Base-by-base conservation (phyloP, 1,140 invertebrate genomes). In the Drosophila tani region DNA sequence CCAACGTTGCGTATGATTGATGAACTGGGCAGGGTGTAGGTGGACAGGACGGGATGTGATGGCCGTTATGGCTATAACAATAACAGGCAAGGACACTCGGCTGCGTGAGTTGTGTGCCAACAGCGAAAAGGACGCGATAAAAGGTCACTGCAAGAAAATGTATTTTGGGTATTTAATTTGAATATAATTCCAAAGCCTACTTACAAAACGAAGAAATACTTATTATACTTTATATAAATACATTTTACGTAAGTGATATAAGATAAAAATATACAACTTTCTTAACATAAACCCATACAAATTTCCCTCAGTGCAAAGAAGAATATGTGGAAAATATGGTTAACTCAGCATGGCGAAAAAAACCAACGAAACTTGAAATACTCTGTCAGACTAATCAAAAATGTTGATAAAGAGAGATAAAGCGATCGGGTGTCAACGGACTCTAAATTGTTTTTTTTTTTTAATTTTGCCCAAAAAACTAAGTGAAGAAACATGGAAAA, bases 1-100 rank as follows among this genome's bases (percentile, higher is more conserved):
- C 81, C 85, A 81, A 81, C 84, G 75, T 85, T 90, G 85, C 84
- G 84, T 88, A 88, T 88, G 84, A 88, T 88, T 88, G 84, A 88
- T 88, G 84, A 90, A 90, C 77, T 70, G 74, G 50, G 51, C 56
- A 67, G 74, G 50, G 49, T 53, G 57, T 55, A 50, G 57, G 56
- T 40, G 47, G 65, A 5, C 50, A 68, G 40, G 49, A 8, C 12
- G 6, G 27, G 12, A 29, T 29, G 56, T 12, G 40, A 46, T 29
- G 64, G 67, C 46, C 47, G 46, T 46, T 55, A 70, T 49, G 67
- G 67, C 27, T 45, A 73, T 73, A 73, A 73, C 69, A 73, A 73
- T 73, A 73, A 73, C 69, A 59, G 69, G 67, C 69, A 73, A 60
- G 69, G 69, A 73, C 69, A 73, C 69, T 43, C 50, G 38, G n/a